These are phyloP conservation scores for Drosophila cognata DNA, from an alignment of 2,888 invertebrate genomes.

Conservation along the genomic window DNA sequence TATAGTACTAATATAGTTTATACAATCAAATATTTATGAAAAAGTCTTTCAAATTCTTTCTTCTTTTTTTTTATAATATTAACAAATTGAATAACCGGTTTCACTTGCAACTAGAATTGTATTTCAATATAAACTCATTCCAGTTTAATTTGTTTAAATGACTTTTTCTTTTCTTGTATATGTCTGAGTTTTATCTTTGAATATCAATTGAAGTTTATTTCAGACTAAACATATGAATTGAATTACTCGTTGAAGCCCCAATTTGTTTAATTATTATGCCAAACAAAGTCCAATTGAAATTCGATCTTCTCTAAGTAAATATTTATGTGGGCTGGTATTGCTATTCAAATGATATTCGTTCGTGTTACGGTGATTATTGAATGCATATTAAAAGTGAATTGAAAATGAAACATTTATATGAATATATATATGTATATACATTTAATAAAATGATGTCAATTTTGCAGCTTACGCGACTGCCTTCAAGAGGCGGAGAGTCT, in stretches of 20 bases:
- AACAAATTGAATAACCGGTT: not conserved
- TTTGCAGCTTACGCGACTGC: slow-evolving; percentile 81
- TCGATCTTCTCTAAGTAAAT: not conserved
- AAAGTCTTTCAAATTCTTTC: not conserved
- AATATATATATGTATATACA: not conserved
- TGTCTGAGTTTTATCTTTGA: not conserved
- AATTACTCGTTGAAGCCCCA: not conserved
- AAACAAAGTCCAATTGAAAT: not conserved
- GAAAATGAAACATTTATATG: no score
- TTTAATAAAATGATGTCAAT: not conserved
- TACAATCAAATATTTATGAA: not conserved
- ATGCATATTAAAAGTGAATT: not conserved
- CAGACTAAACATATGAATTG: slow-evolving; percentile 5
- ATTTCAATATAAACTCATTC: not conserved
- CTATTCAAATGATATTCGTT: not conserved
- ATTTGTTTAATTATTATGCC: not conserved
- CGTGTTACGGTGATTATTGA: not conserved
- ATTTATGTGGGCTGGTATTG: not conserved
- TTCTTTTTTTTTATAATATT: not conserved
- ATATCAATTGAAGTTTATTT: slow-evolving; percentile 4
- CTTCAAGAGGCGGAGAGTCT: slow-evolving; percentile 81
- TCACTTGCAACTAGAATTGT: not conserved
- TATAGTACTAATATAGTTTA: not conserved
- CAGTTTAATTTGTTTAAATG: not conserved
- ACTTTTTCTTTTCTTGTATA: not conserved